Percentiles rank a stretch among this genome's conserved stretches.
Conservation (phyloP, 2,113 vertebrate genomes). For the Takifugu flavidus region DNA sequence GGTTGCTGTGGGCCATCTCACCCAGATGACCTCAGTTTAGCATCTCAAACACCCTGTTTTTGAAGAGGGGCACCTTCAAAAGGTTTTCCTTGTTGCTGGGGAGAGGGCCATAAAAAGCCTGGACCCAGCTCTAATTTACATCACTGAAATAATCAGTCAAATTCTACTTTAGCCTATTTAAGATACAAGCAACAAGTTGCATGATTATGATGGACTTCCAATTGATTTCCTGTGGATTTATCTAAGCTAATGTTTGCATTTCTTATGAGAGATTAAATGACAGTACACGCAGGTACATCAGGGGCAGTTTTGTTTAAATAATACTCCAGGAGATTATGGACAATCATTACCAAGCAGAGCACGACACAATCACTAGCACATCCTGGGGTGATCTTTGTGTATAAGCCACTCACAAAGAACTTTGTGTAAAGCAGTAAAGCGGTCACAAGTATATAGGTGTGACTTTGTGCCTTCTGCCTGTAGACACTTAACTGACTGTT, state of each 20-base stretch:
- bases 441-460: neutral
- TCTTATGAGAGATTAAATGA: neutral
- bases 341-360: slow-evolving; percentile 9
- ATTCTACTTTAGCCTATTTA: neutral
- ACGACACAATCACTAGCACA: too few relatives aligned
- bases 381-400: too few relatives aligned
- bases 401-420: too few relatives aligned
- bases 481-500: neutral
- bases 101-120: slow-evolving; percentile 33
- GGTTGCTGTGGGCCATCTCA: slow-evolving; percentile 11
- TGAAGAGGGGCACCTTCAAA: slow-evolving; percentile 29
- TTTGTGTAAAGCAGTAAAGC: too few relatives aligned
- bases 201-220: too few relatives aligned
- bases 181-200: too few relatives aligned
- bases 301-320: neutral
- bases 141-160: neutral
- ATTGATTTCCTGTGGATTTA: too few relatives aligned
- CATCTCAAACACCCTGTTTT: slow-evolving; percentile 31
- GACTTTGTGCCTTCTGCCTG: neutral
- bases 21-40: slow-evolving; percentile 30
- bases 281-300: neutral
- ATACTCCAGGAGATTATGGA: neutral
- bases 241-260: neutral
- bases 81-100: slow-evolving; percentile 24
- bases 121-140: slow-evolving; percentile 8